Conservation (phyloP, 2,888 invertebrate genomes). For the Eucera pruinosa region DNA sequence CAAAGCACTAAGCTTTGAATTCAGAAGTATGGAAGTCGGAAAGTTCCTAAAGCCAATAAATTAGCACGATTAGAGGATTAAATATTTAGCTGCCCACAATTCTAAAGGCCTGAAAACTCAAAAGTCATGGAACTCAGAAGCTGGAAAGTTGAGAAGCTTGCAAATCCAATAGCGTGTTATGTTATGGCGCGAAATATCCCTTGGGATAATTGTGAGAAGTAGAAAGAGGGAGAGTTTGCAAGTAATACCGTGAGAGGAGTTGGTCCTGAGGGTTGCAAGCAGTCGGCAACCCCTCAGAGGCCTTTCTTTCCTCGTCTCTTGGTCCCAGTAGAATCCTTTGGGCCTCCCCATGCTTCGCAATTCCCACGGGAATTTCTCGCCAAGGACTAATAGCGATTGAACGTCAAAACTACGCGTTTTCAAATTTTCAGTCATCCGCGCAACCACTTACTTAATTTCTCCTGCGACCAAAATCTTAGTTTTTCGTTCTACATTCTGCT, state of each 20-base stretch:
- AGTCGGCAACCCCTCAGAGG: constrained; percentile 81
- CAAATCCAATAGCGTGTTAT: no score
- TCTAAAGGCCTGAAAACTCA: no score
- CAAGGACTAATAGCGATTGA: constrained; percentile 79
- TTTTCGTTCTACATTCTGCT: no score
- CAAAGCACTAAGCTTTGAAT: no score
- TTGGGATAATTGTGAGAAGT: constrained; percentile 60
- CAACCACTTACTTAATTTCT: no score
- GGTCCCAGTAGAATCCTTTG: constrained; percentile 75
- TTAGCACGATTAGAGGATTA: no score
- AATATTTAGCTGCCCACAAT: no score
- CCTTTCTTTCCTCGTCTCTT: constrained; percentile 75
- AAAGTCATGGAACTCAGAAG: no score
- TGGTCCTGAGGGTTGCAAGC: constrained; percentile 78
- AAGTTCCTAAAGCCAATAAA: no score
- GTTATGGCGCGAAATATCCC: constrained; percentile 67
- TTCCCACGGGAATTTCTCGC: constrained; percentile 83
- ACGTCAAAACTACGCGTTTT: background rate
- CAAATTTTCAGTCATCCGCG: constrained; percentile 4
- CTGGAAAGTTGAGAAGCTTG: no score
- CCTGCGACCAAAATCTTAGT: no score
- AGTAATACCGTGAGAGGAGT: constrained; percentile 67
- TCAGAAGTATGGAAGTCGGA: no score
- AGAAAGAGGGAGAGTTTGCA: constrained; percentile 56
- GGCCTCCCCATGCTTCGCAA: constrained; percentile 72